Conservation (phyloP, 1,140 invertebrate species). For the Phthorimaea operculella region DNA sequence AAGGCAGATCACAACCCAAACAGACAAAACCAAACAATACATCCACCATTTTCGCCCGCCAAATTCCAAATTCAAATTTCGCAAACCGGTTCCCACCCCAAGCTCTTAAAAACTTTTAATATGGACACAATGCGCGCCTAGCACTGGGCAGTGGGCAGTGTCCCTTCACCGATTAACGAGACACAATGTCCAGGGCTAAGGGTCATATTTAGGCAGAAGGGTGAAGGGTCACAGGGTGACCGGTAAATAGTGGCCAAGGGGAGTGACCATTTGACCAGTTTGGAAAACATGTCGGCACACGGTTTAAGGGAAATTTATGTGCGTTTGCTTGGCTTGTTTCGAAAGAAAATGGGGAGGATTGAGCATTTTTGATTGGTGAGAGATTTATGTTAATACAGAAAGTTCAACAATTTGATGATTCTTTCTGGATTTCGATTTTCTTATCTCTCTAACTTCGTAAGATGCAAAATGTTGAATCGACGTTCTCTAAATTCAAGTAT, state of each 20-base stretch:
- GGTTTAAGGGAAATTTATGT: conserved; percentile 52
- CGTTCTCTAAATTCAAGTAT: no score
- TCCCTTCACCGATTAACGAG: conserved; percentile 60
- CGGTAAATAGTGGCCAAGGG: conserved; percentile 57
- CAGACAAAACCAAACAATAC: neutral
- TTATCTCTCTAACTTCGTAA: no score
- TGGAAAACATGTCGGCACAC: conserved; percentile 42
- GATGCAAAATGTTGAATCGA: no score
- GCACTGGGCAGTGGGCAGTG: conserved; percentile 36
- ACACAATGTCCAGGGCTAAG: conserved; percentile 54
- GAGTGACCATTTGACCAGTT: conserved; percentile 47
- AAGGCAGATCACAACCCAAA: neutral
- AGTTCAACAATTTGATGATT: no score
- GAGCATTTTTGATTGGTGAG: no score
- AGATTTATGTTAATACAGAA: no score
- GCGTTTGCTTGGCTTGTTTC: conserved; percentile 16
- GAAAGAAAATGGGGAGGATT: no score
- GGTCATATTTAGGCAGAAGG: conserved; percentile 65
- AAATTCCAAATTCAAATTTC: conserved; percentile 22
- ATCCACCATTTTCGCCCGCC: conserved; percentile 5
- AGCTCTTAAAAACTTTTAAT: conserved; percentile 59
- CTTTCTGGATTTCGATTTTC: no score
- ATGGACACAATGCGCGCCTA: conserved; percentile 43
- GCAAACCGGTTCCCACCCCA: conserved; percentile 48
- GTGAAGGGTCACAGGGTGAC: conserved; percentile 58